Base-by-base conservation (phyloP, 2,797 vertebrate genomes). In the Babyrousa celebensis region DNA sequence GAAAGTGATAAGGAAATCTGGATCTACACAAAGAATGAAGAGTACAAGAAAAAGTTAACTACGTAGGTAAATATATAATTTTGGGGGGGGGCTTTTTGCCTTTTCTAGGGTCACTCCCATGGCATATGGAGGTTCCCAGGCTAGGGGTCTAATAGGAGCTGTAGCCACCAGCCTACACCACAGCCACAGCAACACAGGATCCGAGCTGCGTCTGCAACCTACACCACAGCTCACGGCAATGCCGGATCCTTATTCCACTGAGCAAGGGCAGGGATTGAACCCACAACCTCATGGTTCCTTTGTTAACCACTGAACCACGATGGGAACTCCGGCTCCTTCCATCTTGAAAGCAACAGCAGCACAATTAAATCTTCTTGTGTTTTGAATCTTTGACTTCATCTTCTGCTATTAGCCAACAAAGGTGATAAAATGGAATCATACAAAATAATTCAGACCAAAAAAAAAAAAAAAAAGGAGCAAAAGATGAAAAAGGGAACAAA, bases 1-100 rank as follows among this genome's bases (percentile, higher is more conserved):
- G 54, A 93, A 67, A 78, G 48, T 75, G 89, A 77, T 86, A 36
- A 36, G 79, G 79, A 70, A 94, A 56, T 27, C 77, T 78, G 87
- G 60, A 91, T 23, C 29, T 70, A 77, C 27, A 52, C 70, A 85
- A 77, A 20, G 79, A 88, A 92, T 77, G 62, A 79, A 90, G 80
- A 74, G 48, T 27, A 65, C 40, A 63, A 91, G 63, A 79, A 74
- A 88, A 78, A 58, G 27, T 83, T 67, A 56, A 74, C 43, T 79
- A 56, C 23, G 32, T 29, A 18, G 29, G 21, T 77, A 92, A 89
- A 77, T 71, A 78, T 6, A 56, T 36, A 83, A 65, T 32, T 60
- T 79, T 94, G n/a, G n/a, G n/a, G n/a, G n/a, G n/a, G n/a, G 36
- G 36, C 36, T 48, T 48, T 48, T 48, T 48, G 6, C 9, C 9